Percentiles rank a stretch among this genome's conserved stretches.
These are phyloP conservation scores for Gorilla gorilla DNA, from an alignment of 2,113 vertebrate species.

Conservation along the genomic window DNA sequence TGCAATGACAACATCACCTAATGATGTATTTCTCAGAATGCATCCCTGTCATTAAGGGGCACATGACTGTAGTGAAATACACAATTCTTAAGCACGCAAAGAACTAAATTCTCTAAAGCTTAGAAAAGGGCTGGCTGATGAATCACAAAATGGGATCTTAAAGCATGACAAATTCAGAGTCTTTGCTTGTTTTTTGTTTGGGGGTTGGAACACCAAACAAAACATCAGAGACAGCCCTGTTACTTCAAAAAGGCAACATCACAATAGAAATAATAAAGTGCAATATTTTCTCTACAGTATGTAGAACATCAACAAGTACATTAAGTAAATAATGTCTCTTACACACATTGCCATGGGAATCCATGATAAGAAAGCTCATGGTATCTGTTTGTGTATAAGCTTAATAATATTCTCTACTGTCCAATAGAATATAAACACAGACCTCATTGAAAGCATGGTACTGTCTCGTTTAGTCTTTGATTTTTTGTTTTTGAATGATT, in stretches of 20 bases:
- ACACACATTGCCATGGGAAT: background rate
- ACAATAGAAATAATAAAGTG: slow-evolving; percentile 35
- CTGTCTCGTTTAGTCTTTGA: background rate
- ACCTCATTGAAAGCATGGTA: background rate
- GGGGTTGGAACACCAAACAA: slow-evolving; percentile 37
- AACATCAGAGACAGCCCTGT: background rate
- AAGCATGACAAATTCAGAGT: slow-evolving; percentile 59
- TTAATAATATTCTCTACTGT: background rate
- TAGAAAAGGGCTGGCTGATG: slow-evolving; percentile 37
- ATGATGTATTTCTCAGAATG: background rate
- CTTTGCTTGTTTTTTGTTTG: background rate
- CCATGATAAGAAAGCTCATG: background rate
- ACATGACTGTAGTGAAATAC: background rate
- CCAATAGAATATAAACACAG: background rate
- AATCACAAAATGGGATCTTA: slow-evolving; percentile 47
- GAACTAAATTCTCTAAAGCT: slow-evolving; percentile 31
- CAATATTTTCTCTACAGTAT: slow-evolving; percentile 35
- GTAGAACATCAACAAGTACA: background rate
- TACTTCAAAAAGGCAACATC: slow-evolving; percentile 40
- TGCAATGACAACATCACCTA: background rate
- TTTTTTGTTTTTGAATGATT: background rate
- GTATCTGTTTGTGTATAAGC: background rate
- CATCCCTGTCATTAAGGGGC: background rate
- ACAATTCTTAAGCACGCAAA: slow-evolving; percentile 32
- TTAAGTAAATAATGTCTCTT: slow-evolving; percentile 12